Conservation (phyloP, 2,797 vertebrate species). For the Brachyrhaphis roseni region DNA sequence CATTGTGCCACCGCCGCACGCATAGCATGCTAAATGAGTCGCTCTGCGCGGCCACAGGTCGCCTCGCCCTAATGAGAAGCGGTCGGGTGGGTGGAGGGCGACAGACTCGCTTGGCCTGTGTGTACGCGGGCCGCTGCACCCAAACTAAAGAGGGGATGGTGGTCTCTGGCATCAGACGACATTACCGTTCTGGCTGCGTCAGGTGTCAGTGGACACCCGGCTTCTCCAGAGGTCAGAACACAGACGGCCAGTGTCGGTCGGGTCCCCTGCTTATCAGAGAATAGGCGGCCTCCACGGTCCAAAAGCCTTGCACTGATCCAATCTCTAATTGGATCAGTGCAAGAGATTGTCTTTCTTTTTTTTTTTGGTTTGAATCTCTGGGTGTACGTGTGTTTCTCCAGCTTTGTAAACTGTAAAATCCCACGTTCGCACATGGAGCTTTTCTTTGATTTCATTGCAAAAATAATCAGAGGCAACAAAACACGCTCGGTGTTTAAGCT, state of each 20-base stretch:
- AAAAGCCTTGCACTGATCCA: no score
- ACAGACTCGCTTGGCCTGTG: conserved; percentile 64
- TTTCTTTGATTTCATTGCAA: conserved; percentile 44
- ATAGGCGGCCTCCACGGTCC: conserved; percentile 64
- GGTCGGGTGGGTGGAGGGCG: conserved; percentile 57
- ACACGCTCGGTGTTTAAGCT: conserved; percentile 35
- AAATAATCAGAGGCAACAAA: conserved; percentile 39
- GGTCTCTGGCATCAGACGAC: conserved; percentile 74
- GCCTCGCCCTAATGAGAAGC: conserved; percentile 63
- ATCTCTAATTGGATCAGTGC: conserved; percentile 53
- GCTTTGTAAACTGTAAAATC: conserved; percentile 45
- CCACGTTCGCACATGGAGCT: conserved; percentile 5
- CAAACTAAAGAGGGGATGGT: conserved; percentile 77
- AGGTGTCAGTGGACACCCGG: conserved; percentile 71
- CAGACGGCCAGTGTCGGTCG: conserved; percentile 58
- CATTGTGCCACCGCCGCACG: conserved; percentile 63
- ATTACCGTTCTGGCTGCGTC: conserved; percentile 62
- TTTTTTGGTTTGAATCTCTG: conserved; percentile 40
- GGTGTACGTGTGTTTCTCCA: conserved; percentile 43
- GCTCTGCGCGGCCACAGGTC: conserved; percentile 61
- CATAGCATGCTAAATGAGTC: conserved; percentile 56
- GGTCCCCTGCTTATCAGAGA: conserved; percentile 66
- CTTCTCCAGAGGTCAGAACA: conserved; percentile 54
- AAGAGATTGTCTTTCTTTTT: conserved; percentile 40
- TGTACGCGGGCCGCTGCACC: conserved; percentile 72